phyloP scores from a whole-genome alignment of 92 coral and sea anemone genomes.

The Phymanthus crucifer region DNA sequence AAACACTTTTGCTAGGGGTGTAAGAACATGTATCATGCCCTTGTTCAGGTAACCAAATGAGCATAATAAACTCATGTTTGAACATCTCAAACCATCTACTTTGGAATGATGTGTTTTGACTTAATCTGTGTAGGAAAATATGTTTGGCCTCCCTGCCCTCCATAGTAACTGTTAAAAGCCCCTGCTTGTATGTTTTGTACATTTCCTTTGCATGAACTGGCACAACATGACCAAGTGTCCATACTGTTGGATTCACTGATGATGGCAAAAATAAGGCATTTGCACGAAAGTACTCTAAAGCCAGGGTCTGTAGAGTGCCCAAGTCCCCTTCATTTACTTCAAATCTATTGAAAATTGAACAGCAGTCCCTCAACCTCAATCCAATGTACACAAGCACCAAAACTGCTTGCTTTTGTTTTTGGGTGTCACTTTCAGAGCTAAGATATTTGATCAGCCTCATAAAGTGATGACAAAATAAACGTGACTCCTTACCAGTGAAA shows the following conservation, averaged over 20 bases:
- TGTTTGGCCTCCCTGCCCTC: slow-evolving; percentile 59
- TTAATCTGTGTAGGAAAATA: slow-evolving; percentile 37
- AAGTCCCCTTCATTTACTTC: slow-evolving; percentile 43
- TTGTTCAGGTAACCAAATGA: slow-evolving; percentile 41
- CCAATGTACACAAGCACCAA: slow-evolving; percentile 48
- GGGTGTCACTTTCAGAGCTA: slow-evolving; percentile 47
- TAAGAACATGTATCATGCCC: slow-evolving; percentile 36
- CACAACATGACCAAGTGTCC: slow-evolving; percentile 46
- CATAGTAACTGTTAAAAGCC: slow-evolving; percentile 49
- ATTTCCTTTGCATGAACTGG: slow-evolving; percentile 45
- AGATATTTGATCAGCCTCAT: slow-evolving; percentile 49
- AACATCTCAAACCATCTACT: slow-evolving; percentile 52
- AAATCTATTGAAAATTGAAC: slow-evolving; percentile 43
- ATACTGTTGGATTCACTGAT: slow-evolving; percentile 51
- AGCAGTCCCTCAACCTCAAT: slow-evolving; percentile 44
- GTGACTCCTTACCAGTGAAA: slow-evolving; percentile 63
- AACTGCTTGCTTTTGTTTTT: slow-evolving; percentile 56
- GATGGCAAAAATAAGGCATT: slow-evolving; percentile 59
- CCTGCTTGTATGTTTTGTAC: slow-evolving; percentile 43
- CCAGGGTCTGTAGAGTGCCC: slow-evolving; percentile 33
- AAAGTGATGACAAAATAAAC: slow-evolving; percentile 57
- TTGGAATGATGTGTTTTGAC: slow-evolving; percentile 38
- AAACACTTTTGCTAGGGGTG: slow-evolving; percentile 55
- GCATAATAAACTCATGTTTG: slow-evolving; percentile 31
- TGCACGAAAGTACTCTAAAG: slow-evolving; percentile 46